These are phyloP conservation scores for Puma concolor DNA, from an alignment of 2,113 vertebrate species.

Conservation along the genomic window DNA sequence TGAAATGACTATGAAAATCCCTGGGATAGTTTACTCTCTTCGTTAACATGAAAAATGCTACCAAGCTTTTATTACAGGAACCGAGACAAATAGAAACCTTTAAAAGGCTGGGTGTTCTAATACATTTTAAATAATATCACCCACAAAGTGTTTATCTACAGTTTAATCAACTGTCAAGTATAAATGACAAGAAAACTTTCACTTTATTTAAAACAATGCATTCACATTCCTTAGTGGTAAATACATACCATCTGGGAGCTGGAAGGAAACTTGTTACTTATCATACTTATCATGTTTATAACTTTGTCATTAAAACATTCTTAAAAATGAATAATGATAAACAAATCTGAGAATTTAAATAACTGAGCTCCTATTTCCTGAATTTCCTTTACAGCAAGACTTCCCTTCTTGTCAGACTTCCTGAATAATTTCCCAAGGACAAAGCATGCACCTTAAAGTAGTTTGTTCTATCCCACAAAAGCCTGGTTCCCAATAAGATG, in stretches of 20 bases:
- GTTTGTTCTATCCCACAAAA: background rate
- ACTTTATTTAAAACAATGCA: background rate
- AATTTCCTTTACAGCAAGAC: slow-evolving; percentile 10
- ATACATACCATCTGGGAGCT: background rate
- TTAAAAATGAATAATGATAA: slow-evolving; percentile 32
- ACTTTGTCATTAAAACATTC: background rate
- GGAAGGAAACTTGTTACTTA: background rate
- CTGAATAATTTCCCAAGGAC: slow-evolving; percentile 21
- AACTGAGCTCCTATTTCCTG: background rate
- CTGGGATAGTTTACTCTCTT: background rate
- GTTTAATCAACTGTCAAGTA: background rate
- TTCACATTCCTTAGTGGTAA: background rate
- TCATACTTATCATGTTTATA: background rate
- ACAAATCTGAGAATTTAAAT: slow-evolving; percentile 20
- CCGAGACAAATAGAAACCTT: background rate
- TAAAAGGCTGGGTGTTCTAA: background rate
- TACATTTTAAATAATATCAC: background rate
- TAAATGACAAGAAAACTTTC: background rate
- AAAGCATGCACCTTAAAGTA: background rate
- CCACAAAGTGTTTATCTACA: background rate
- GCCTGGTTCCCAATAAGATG: background rate
- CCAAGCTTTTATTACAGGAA: background rate
- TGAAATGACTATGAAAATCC: slow-evolving; percentile 21
- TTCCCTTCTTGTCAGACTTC: slow-evolving; percentile 17
- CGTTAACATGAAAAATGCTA: slow-evolving; percentile 7